Base-by-base conservation (phyloP, 2,888 invertebrate species). In the Dynastes hyllus region DNA sequence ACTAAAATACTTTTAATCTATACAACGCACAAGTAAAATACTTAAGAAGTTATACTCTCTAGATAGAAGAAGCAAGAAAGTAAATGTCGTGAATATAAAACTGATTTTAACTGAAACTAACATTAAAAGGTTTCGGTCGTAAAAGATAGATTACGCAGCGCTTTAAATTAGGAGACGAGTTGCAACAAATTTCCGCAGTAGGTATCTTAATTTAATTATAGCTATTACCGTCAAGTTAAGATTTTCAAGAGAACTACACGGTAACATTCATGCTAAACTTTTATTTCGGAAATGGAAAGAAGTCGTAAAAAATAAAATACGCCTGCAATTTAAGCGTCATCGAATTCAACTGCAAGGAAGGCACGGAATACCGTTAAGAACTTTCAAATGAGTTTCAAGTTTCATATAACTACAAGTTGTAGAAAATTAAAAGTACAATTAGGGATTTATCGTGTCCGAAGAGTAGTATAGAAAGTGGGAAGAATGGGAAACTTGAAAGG, bases 391-490 rank as follows among this genome's bases (percentile, higher is more conserved):
- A 75, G 73, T 75, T 75, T 22, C 61, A 75, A 75, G 61, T 73
- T 73, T 73, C 58, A 73, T 73, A 22, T 61, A 75, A 61, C 73
- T 75, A 45, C 50, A 22, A 22, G 29, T 45, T 40, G 45, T 40
- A 45, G 37, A 37, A 75, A 45, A 75, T 75, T 75, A 75, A 75
- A 61, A 75, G 73, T 75, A 75, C 63, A 63, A 75, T 75, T 75
- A 75, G 27, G 61, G 29, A 75, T 75, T 63, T 75, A 61, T 45
- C 4, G 37, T 4, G 4, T 45, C 73, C 29, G 45, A 29, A 75
- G 22, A 45, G 45, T 37, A 40, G n/a, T 27, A 61, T 40, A 58
- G 22, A 75, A 61, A 45, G 22, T 45, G 45, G 13, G 61, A 75
- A 75, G 16, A 32, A 40, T 37, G 13, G n/a, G n/a, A n/a, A 29